Percentiles rank a stretch among this genome's conserved stretches.
Conservation (phyloP, 2,797 vertebrate species). For the Enteromius thamalakanensis region DNA sequence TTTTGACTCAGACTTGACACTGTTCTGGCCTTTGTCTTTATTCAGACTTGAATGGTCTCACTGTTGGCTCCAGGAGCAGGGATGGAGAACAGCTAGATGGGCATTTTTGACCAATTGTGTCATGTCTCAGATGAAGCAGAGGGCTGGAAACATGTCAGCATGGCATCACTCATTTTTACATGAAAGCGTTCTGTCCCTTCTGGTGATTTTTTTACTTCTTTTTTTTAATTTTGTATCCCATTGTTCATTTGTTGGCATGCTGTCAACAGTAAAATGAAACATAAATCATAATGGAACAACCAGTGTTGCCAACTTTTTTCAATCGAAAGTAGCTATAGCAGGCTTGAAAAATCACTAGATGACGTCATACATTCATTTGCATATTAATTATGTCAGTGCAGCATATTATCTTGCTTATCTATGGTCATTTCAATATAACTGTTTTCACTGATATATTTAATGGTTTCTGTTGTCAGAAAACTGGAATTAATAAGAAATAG, state of each 20-base stretch:
- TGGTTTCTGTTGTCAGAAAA: too few species aligned
- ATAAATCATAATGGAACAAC: not conserved
- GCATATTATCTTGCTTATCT: too few species aligned
- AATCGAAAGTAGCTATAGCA: too few species aligned
- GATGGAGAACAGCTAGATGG: not conserved
- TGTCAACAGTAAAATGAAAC: constrained; percentile 22
- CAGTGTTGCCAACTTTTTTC: too few species aligned
- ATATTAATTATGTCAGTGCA: too few species aligned
- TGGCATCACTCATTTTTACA: not conserved
- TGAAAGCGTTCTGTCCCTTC: not conserved
- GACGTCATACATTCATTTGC: too few species aligned
- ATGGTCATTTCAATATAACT: too few species aligned
- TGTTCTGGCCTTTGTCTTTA: not conserved
- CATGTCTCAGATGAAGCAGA: not conserved
- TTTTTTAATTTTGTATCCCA: not conserved
- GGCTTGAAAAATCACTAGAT: too few species aligned
- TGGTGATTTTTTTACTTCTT: not conserved
- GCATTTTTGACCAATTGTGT: not conserved
- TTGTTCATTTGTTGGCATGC: constrained; percentile 37
- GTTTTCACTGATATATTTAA: too few species aligned
- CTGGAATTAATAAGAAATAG: too few species aligned
- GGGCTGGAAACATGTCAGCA: not conserved
- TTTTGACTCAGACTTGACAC: not conserved
- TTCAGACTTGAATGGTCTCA: not conserved
- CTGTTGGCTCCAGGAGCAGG: not conserved